Evolutionary conservation across 1,140 invertebrate genomes (phyloP).

Genomic region (Drosophila melanogaster): DNA sequence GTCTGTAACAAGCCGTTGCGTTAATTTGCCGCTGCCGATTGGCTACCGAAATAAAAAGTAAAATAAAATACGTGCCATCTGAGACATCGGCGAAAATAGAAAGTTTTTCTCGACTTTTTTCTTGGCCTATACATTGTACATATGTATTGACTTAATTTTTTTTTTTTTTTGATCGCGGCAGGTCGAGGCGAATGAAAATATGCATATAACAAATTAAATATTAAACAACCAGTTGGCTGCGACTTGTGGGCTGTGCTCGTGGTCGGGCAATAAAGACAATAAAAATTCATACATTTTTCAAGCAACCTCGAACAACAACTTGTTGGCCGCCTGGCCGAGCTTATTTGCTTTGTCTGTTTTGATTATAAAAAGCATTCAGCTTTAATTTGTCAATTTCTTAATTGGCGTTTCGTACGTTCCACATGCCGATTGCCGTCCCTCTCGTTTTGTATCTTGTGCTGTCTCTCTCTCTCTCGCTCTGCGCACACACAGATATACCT

Average conservation of each 20-base stretch:
- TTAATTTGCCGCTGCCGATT: conserved; percentile 84
- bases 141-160: not conserved
- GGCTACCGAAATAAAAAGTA: conserved; percentile 66
- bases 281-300: conserved; percentile 66
- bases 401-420: conserved; percentile 82
- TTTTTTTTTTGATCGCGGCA: conserved; percentile 14
- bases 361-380: conserved; percentile 82
- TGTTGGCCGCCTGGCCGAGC: conserved; percentile 45
- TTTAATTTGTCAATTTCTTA: conserved; percentile 84
- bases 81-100: conserved; percentile 43
- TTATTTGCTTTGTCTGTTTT: conserved; percentile 83
- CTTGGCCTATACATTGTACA: not conserved
- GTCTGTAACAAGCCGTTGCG: conserved; percentile 79
- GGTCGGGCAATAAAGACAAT: conserved; percentile 37
- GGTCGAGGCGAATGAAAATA: conserved; percentile 27
- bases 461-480: not conserved
- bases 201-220: conserved; percentile 61
- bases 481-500: conserved; percentile 17
- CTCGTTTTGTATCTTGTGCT: conserved; percentile 1
- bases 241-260: conserved; percentile 16
- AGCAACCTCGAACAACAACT: conserved; percentile 55
- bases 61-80: conserved; percentile 22
- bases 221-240: conserved; percentile 52
- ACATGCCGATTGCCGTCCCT: conserved; percentile 45
- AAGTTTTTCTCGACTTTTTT: conserved; percentile 50